Percentiles rank a stretch among this genome's conserved stretches.
These are phyloP conservation scores for Falco novaeseelandiae DNA, from an alignment of 2,797 vertebrate species.

Conservation along the genomic window DNA sequence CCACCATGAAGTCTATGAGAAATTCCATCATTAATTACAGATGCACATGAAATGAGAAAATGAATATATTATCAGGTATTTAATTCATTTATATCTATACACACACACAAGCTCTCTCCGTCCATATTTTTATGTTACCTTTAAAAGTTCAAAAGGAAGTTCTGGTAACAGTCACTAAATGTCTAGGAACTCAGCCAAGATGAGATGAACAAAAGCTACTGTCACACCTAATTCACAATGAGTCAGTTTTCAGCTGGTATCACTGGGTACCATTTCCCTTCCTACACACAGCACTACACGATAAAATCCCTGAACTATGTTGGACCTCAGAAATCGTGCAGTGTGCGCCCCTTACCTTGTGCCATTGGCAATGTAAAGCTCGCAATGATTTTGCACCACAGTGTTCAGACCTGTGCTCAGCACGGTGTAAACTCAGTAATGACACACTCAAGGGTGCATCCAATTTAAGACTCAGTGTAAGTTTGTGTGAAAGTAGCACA, in stretches of 20 bases:
- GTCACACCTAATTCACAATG: background rate
- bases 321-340: background rate
- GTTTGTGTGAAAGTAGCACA: background rate
- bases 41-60: background rate
- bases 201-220: background rate
- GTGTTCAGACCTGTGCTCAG: background rate
- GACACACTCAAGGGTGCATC: background rate
- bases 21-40: background rate
- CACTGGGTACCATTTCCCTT: background rate
- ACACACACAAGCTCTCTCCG: background rate
- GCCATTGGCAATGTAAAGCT: background rate
- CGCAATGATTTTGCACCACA: accelerated
- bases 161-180: background rate
- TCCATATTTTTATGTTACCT: background rate
- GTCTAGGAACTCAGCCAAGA: background rate
- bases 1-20: background rate
- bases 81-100: background rate
- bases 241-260: background rate
- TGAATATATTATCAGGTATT: accelerated
- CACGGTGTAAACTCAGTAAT: background rate
- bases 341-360: background rate
- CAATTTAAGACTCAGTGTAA: background rate
- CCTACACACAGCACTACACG: accelerated
- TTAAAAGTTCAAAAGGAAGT: background rate
- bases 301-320: background rate